A percentile compares a stretch with the other conserved stretches of the same genome.
These are phyloP conservation scores for Neoitamus cyanurus DNA, from an alignment of 2,888 invertebrate genomes.

Conservation along the genomic window DNA sequence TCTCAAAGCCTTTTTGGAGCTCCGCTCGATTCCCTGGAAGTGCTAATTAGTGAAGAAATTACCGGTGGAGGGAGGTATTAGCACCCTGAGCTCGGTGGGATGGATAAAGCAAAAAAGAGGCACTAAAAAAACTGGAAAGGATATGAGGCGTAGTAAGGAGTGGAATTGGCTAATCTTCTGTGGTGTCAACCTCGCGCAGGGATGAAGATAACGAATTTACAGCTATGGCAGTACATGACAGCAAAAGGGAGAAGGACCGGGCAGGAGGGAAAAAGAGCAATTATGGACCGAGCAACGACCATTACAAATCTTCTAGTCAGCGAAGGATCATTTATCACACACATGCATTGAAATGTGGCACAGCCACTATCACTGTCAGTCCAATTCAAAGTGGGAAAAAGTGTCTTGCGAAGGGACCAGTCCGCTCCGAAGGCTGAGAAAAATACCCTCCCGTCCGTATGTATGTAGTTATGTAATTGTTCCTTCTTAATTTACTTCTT, in stretches of 20 bases:
- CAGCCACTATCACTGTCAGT: constrained; percentile 37
- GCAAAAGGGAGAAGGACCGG: not conserved
- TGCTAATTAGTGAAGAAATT: constrained; percentile 33
- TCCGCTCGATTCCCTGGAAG: not conserved
- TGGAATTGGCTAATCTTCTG: constrained; percentile 33
- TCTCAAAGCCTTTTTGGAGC: not conserved
- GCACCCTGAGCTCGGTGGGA: not conserved
- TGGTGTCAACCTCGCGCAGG: constrained; percentile 38
- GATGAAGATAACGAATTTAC: constrained; percentile 43
- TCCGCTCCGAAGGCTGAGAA: not conserved
- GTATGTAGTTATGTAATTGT: constrained; percentile 41
- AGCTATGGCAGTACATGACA: constrained; percentile 20
- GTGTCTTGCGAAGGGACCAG: not conserved
- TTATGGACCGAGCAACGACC: constrained; percentile 38
- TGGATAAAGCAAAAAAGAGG: not conserved
- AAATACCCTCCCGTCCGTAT: not conserved
- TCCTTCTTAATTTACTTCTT: constrained; percentile 45
- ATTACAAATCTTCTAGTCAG: constrained; percentile 43
- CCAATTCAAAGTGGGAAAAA: constrained; percentile 22
- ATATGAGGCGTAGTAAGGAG: not conserved
- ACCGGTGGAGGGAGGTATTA: not conserved
- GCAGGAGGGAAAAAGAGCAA: constrained; percentile 18
- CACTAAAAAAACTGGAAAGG: not conserved
- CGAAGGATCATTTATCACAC: constrained; percentile 42
- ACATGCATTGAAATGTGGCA: constrained; percentile 45